These are phyloP conservation scores for Cinclus mexicanus DNA, from an alignment of 2,113 vertebrate genomes.

Conservation along the genomic window DNA sequence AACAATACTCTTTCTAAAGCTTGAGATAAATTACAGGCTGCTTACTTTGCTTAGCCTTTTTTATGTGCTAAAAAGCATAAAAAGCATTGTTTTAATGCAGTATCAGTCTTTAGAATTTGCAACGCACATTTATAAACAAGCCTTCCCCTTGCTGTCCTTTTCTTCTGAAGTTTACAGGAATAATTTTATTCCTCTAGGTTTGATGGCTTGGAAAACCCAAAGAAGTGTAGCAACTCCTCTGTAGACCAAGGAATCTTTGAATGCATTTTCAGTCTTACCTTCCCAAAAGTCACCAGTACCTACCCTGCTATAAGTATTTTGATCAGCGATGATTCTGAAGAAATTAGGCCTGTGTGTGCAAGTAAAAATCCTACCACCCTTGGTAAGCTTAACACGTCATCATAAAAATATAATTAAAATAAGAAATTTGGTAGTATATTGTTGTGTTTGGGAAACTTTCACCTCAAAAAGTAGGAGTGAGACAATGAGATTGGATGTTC, in stretches of 20 bases:
- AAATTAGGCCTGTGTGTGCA: slow-evolving; percentile 45
- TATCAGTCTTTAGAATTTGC: not conserved
- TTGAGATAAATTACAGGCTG: not conserved
- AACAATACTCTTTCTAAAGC: not conserved
- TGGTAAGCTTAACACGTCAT: not conserved
- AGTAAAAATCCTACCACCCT: slow-evolving; percentile 15
- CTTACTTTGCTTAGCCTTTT: not conserved
- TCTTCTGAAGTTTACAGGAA: not conserved
- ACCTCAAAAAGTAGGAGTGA: not conserved
- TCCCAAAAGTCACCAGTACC: not conserved
- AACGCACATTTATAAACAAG: not conserved
- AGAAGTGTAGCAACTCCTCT: slow-evolving; percentile 25
- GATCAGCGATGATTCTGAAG: slow-evolving; percentile 11
- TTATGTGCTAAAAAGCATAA: not conserved
- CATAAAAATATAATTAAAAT: not conserved
- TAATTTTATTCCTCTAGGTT: slow-evolving; percentile 5
- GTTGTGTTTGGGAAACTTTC: not conserved
- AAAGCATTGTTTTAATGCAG: not conserved
- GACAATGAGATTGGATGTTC: not conserved
- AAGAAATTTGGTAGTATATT: not conserved
- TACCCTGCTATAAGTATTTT: slow-evolving; percentile 8
- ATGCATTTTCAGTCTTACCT: slow-evolving; percentile 30
- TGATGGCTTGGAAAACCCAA: not conserved
- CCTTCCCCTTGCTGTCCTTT: not conserved
- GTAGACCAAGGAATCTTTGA: not conserved